Percentiles rank a stretch among this genome's conserved stretches.
Conservation (phyloP, 2,888 invertebrate genomes). For the Blomia tropicalis region DNA sequence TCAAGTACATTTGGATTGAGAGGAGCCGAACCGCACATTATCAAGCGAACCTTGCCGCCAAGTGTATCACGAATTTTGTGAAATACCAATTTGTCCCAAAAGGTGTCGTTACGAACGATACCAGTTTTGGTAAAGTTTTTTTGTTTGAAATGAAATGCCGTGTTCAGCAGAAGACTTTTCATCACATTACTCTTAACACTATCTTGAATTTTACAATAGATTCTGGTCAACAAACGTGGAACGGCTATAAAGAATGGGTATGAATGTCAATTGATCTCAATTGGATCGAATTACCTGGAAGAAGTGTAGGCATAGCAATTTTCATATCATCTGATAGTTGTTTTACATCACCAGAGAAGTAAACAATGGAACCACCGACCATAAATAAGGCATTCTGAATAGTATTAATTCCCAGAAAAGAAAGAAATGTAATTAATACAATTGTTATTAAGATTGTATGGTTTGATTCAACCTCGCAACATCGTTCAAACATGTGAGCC, state of each 20-base stretch:
- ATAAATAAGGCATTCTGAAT: constrained; percentile 67
- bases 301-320: constrained; percentile 37
- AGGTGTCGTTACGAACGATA: constrained; percentile 58
- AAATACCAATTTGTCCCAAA: constrained; percentile 85
- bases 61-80: constrained; percentile 78
- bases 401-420: constrained; percentile 3
- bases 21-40: constrained; percentile 89
- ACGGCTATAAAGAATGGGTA: constrained; percentile 53
- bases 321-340: constrained; percentile 62
- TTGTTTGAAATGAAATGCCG: constrained; percentile 44
- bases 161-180: constrained; percentile 44
- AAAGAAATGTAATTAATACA: background rate
- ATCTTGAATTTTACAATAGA: constrained; percentile 65
- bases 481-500: constrained; percentile 92
- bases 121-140: constrained; percentile 60
- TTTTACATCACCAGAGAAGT: constrained; percentile 81
- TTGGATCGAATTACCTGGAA: constrained; percentile 6
- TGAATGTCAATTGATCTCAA: constrained; percentile 35
- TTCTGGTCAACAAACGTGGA: constrained; percentile 80
- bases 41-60: constrained; percentile 73
- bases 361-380: constrained; percentile 86
- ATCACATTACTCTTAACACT: constrained; percentile 59
- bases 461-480: constrained; percentile 49
- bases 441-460: background rate
- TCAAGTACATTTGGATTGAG: constrained; percentile 80